Conservation (phyloP, 2,888 invertebrate species). For the Trachelus tabidus region DNA sequence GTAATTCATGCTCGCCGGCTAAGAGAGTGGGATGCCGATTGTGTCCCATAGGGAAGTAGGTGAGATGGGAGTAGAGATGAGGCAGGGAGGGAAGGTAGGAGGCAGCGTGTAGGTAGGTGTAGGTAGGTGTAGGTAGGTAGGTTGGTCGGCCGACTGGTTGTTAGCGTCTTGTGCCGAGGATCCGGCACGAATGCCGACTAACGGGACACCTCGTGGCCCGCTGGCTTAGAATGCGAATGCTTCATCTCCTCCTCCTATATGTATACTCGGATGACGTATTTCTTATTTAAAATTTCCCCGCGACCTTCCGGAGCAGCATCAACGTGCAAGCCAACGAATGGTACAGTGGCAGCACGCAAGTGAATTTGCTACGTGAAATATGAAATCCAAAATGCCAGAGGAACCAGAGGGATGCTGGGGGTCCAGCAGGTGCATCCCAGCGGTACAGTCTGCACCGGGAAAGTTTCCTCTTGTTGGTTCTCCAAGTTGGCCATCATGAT, state of each 20-base stretch:
- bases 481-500: not conserved
- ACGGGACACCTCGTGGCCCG: slow-evolving; percentile 57
- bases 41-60: not conserved
- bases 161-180: not conserved
- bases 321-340: not conserved
- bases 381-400: not conserved
- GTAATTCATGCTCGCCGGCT: not conserved
- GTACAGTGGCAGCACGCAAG: not conserved
- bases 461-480: not conserved
- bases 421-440: not conserved
- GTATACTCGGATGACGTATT: not conserved
- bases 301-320: not conserved
- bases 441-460: not conserved
- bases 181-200: slow-evolving; percentile 34
- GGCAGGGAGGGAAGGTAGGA: slow-evolving; percentile 15
- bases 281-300: not conserved
- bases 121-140: slow-evolving; percentile 1
- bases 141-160: not conserved
- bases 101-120: not conserved
- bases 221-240: slow-evolving; percentile 45
- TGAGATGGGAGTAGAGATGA: slow-evolving; percentile 17
- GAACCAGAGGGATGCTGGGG: not conserved
- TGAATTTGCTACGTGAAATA: not conserved
- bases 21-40: not conserved
- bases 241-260: not conserved